Evolutionary conservation across 2,113 vertebrate genomes (phyloP).

Genomic region (Jacana jacana): DNA sequence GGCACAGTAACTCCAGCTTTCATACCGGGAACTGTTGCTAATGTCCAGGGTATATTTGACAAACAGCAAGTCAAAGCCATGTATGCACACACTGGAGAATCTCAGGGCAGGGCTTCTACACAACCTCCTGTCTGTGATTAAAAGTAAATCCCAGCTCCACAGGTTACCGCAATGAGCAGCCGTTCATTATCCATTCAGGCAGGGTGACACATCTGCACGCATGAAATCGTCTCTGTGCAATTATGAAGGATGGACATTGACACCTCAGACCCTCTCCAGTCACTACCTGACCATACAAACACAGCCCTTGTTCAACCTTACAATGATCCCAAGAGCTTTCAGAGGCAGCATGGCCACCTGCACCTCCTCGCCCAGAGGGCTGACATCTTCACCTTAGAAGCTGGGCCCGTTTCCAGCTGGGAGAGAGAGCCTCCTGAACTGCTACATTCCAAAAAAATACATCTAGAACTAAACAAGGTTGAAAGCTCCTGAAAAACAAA

Average conservation of each 20-base stretch:
- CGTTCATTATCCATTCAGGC: neutral
- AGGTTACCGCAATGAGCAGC: neutral
- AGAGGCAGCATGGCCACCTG: neutral
- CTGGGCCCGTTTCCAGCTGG: neutral
- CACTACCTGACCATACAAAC: neutral
- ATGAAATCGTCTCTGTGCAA: neutral
- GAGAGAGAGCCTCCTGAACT: neutral
- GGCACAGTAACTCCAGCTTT: neutral
- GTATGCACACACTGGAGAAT: neutral
- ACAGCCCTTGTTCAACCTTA: neutral
- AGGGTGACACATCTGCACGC: neutral
- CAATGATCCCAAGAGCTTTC: neutral
- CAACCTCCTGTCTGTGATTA: conserved; percentile 8
- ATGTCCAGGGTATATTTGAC: neutral
- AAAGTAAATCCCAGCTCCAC: conserved; percentile 37
- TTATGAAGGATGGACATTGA: neutral
- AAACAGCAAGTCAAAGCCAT: neutral
- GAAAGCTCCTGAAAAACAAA: neutral
- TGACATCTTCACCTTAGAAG: neutral
- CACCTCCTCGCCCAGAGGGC: neutral
- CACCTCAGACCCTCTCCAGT: neutral
- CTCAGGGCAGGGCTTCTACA: conserved; percentile 25
- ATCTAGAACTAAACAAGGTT: neutral
- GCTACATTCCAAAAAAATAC: neutral
- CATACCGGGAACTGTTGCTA: neutral